Percentiles rank a stretch among this genome's conserved stretches.
Conservation (phyloP, 2,113 vertebrate genomes). For the Mustela lutreola region DNA sequence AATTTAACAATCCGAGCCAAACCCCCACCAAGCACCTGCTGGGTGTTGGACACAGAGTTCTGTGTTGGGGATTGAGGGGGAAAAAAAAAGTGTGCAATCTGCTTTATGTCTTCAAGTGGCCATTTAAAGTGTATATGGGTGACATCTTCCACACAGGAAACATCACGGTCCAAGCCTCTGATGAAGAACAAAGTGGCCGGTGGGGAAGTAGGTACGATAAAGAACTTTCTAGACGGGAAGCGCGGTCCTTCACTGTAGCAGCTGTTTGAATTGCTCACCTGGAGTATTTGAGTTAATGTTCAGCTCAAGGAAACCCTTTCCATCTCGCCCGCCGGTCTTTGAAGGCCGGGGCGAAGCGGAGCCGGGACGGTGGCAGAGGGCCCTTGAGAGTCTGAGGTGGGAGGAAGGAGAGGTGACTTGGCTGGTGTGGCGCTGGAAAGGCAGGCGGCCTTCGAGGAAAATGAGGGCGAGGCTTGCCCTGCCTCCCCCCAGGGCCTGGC, state of each 20-base stretch:
- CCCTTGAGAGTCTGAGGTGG: not conserved
- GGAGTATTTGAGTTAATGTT: slow-evolving; percentile 71
- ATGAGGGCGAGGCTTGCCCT: not conserved
- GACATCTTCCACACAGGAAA: slow-evolving; percentile 53
- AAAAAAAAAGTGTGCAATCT: not conserved
- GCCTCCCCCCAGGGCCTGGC: not conserved
- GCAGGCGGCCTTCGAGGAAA: not conserved
- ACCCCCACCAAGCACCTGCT: not conserved
- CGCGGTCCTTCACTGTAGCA: not conserved
- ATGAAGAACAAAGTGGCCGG: not conserved
- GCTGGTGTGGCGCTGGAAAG: not conserved
- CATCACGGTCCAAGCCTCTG: not conserved
- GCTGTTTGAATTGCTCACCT: slow-evolving; percentile 46
- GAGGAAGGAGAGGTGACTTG: not conserved
- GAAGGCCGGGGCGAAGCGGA: not conserved
- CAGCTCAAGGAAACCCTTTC: slow-evolving; percentile 34
- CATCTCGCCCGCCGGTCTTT: not conserved
- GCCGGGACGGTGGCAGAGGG: not conserved
- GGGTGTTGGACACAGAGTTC: not conserved
- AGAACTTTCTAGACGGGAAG: slow-evolving; percentile 56
- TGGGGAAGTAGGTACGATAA: not conserved
- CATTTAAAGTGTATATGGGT: not conserved
- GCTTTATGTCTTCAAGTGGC: not conserved
- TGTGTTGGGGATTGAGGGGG: not conserved
- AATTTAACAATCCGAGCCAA: not conserved